Evolutionary conservation across 2,797 vertebrate species (phyloP).

Genomic region (Champsocephalus gunnari): DNA sequence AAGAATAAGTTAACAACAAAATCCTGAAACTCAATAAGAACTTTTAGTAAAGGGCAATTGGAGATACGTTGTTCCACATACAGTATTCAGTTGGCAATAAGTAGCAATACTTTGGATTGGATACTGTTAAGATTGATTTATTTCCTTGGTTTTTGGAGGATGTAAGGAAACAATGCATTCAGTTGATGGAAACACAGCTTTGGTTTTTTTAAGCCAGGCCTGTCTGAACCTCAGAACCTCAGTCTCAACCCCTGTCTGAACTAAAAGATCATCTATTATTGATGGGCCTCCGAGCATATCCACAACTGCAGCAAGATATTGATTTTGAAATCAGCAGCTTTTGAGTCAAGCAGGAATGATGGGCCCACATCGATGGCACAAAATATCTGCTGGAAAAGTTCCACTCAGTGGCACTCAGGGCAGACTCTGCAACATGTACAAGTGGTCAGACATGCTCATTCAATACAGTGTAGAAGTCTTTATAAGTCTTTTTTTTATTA

Average conservation of each 20-base stretch:
- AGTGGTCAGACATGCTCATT: constrained; percentile 23
- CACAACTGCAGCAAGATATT: constrained; percentile 64
- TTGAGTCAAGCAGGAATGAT: constrained; percentile 50
- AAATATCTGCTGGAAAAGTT: constrained; percentile 50
- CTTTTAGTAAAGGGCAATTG: neutral
- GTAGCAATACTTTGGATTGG: neutral
- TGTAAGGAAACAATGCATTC: neutral
- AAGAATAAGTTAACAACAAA: neutral
- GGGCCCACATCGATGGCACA: constrained; percentile 35
- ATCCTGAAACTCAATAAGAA: neutral
- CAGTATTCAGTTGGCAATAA: neutral
- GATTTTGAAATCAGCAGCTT: constrained; percentile 73
- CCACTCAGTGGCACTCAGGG: constrained; percentile 31
- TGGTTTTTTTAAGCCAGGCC: constrained; percentile 24
- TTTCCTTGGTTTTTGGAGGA: neutral
- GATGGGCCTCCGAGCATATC: constrained; percentile 59
- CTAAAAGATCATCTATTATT: constrained; percentile 74
- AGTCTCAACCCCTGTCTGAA: constrained; percentile 25
- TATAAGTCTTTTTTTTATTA: neutral
- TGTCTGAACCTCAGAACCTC: constrained; percentile 46
- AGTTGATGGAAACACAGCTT: constrained; percentile 21
- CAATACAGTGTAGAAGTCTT: constrained; percentile 3
- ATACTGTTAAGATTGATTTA: neutral
- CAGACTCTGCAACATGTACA: constrained; percentile 25
- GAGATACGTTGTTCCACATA: neutral